Evolutionary conservation across 2,797 vertebrate genomes (phyloP).

Genomic region (Enteromius paludinosus): DNA sequence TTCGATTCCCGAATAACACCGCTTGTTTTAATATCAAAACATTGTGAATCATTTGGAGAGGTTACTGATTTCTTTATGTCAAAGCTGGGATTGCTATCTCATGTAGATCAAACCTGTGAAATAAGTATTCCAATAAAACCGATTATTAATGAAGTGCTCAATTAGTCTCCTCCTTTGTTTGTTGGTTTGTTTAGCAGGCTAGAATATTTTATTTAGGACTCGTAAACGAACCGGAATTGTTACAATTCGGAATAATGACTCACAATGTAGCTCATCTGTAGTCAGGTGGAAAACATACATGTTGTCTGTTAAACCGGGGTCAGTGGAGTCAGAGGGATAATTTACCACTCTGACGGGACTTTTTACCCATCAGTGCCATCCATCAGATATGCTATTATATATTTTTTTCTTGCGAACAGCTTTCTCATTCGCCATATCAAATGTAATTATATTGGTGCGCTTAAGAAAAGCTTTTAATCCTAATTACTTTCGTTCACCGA

Average conservation of each 20-base stretch:
- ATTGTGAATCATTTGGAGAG: not conserved
- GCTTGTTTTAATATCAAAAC: not conserved
- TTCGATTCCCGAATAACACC: not conserved
- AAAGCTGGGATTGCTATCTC: not conserved
- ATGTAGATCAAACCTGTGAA: not conserved
- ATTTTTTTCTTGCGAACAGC: not conserved
- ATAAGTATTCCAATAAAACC: not conserved
- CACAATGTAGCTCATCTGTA: not conserved
- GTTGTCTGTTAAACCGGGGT: not conserved
- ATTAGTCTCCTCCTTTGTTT: not conserved
- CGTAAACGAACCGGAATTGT: not conserved
- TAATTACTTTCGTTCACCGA: constrained; percentile 58
- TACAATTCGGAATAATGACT: not conserved
- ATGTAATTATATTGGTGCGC: constrained; percentile 51
- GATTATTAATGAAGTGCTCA: not conserved
- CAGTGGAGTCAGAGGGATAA: not conserved
- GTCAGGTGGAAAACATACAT: not conserved
- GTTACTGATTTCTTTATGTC: not conserved
- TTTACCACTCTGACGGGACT: constrained; percentile 11
- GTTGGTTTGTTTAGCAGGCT: not conserved
- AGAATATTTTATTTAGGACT: not conserved
- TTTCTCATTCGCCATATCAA: constrained; percentile 34
- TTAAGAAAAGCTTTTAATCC: constrained; percentile 61
- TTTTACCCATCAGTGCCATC: constrained; percentile 26
- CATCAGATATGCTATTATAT: constrained; percentile 34